Evolutionary conservation across 2,888 invertebrate species (phyloP), one percentile per base, ranked within the genome.

Genomic region (Dendrolimus houi): DNA sequence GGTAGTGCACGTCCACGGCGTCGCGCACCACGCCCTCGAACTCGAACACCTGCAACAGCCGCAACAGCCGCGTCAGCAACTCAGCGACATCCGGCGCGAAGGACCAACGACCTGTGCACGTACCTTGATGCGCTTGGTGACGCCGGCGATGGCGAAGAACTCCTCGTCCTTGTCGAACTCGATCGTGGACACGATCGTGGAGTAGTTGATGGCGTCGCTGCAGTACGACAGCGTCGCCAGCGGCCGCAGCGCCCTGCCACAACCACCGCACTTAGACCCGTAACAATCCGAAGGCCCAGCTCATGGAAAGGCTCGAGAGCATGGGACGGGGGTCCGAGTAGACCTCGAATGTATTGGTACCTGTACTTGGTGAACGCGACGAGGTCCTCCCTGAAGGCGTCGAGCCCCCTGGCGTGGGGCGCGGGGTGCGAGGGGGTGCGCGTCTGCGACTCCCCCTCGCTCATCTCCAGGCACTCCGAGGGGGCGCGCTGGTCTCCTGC

Each of bases 151-250:
- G 0, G 98, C 98, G 86, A 98, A 98, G 83, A 95, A 96, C 87
- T 98, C 98, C 79, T 96, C 96, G 83, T 98, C 98, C 82, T 97
- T 96, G 80, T 98, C 98, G 87, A 98, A 98, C 84, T 98, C 98
- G 67, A 98, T 98, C 70, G 97, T 97, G 40, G 96, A 96, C 7
- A 96, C 96, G 64, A 96, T 96, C 7, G 95, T 96, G 6, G 95
- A 96, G 75, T 95, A 95, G 77, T 96, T 96, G 78, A 96, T 96
- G 57, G 97, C 93, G 81, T 98, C 98, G 72, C 94, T 95, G 63
- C 97, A 96, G 83, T 98, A 98, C 66, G 96, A 96, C 7, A 98
- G 89, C 7, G 97, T 97, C 7, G 98, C 97, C 8, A 98, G 88
- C 14, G 96, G 94, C 10, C 96, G 92, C 63, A 98, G 89, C 13